Conservation (phyloP, 2,888 invertebrate genomes). For the Drosophila kuntzei region DNA sequence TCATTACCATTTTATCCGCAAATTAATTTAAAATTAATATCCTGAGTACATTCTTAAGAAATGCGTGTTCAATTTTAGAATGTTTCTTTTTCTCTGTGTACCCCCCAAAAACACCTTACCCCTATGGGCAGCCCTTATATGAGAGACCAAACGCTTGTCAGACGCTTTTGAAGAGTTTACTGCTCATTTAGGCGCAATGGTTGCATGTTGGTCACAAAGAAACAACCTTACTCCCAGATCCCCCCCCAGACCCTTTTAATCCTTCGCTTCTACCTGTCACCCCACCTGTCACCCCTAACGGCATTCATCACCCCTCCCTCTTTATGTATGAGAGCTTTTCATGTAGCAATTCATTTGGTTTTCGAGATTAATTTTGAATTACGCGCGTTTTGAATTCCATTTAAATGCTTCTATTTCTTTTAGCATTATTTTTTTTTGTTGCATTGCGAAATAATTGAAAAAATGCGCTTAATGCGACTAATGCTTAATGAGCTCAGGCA, state of each 20-base stretch:
- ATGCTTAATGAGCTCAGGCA: constrained; percentile 72
- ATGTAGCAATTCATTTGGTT: constrained; percentile 68
- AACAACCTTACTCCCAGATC: no score
- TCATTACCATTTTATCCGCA: no score
- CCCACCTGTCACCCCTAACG: not conserved
- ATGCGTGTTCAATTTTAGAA: no score
- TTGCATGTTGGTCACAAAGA: constrained; percentile 55
- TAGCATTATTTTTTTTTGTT: not conserved
- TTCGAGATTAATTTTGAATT: constrained; percentile 78
- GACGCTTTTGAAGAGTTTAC: constrained; percentile 60
- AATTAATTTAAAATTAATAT: no score
- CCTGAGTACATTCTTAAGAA: no score
- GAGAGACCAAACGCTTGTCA: constrained; percentile 6
- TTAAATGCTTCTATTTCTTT: constrained; percentile 55
- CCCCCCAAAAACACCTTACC: not conserved
- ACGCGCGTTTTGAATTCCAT: constrained; percentile 76
- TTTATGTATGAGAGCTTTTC: constrained; percentile 35
- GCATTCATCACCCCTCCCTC: not conserved
- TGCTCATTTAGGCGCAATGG: constrained; percentile 75
- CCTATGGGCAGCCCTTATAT: not conserved
- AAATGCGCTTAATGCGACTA: constrained; percentile 68
- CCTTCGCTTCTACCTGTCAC: no score
- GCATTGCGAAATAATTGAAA: constrained; percentile 64
- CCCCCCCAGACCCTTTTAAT: not conserved
- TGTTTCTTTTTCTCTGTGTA: no score